Evolutionary conservation across 2,888 invertebrate genomes (phyloP).

Genomic region (Aleiodes leptofemur): DNA sequence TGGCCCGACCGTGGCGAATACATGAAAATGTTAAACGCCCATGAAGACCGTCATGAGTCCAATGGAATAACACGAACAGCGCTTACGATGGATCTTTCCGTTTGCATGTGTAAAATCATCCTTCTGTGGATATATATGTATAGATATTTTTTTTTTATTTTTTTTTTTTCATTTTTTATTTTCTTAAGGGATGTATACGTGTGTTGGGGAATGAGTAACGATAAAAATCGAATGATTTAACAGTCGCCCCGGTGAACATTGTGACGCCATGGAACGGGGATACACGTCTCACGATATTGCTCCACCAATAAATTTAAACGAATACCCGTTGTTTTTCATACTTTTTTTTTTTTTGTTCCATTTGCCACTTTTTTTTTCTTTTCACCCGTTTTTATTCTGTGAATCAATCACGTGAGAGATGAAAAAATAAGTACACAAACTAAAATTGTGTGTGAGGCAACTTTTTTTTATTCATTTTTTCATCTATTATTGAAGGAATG

Average conservation of each 20-base stretch:
- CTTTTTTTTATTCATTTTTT: background rate
- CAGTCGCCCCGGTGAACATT: conserved; percentile 60
- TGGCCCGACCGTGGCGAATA: conserved; percentile 58
- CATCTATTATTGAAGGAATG: background rate
- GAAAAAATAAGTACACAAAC: conserved; percentile 21
- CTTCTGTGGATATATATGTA: conserved; percentile 18
- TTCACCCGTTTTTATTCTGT: conserved; percentile 8
- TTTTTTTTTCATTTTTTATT: conserved; percentile 9
- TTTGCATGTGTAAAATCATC: conserved; percentile 35
- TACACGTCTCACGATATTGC: conserved; percentile 61
- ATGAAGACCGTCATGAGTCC: conserved; percentile 53
- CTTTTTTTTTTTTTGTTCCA: conserved; percentile 10
- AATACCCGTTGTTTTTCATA: conserved; percentile 40
- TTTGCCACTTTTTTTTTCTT: conserved; percentile 16
- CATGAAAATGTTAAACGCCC: conserved; percentile 61
- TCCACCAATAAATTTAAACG: conserved; percentile 60
- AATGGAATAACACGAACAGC: conserved; percentile 50
- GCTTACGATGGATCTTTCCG: conserved; percentile 45
- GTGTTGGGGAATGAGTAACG: conserved; percentile 43
- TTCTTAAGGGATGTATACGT: conserved; percentile 10
- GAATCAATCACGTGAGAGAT: conserved; percentile 27
- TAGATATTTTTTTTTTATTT: background rate
- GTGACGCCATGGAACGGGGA: conserved; percentile 59
- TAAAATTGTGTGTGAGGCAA: background rate
- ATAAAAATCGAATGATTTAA: conserved; percentile 66